Evolutionary conservation across 2,888 invertebrate species (phyloP), one percentile per base, ranked within the genome.

Genomic region (Gymnocheta viridis): DNA sequence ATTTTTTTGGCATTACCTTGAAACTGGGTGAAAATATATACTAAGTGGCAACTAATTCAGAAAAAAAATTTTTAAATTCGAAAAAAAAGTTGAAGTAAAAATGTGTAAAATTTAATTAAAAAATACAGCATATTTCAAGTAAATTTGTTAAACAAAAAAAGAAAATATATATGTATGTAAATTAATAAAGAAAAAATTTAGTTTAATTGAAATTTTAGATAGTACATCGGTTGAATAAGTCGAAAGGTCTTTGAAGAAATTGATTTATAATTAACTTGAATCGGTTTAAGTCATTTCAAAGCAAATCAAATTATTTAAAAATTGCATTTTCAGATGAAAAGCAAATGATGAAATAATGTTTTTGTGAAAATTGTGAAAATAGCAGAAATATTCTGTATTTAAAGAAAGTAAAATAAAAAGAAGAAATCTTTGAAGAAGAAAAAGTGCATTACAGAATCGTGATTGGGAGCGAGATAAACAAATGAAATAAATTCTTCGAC

Each of bases 11-110:
- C 72, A 82, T 87, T 86, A 86, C 87, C 87, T 86, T 87, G 86
- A 86, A 87, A 86, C 85, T 86, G 85, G 87, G 85, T 85, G 86
- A 86, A 86, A 85, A 85, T 78, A 85, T 83, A 85, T 86, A 85
- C 82, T 83, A 85, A 83, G 83, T 85, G 82, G 76, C 74, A 77
- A 78, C 49, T 78, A 72, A 84, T 78, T 78, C 41, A 32, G 81
- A 74, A 62, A 73, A 73, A 72, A 70, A 22, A 38, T 58, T 47
- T 76, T 82, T 41, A 64, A 74, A 66, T 72, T 54, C 17, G 29
- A 72, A 73, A 69, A 72, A 73, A 69, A 54, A 74, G 56, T 49
- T 58, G 2, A 76, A 77, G 44, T 69, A 69, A 79, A n/a, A 74
- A 74, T 62, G 51, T 69, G 41, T 27, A 56, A 74, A 67, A 58